Percentiles rank a stretch among this genome's conserved stretches.
Evolutionary conservation across 53 echinoderm and acorn worm genomes (phyloP).

Genomic region (Antedon mediterranea): DNA sequence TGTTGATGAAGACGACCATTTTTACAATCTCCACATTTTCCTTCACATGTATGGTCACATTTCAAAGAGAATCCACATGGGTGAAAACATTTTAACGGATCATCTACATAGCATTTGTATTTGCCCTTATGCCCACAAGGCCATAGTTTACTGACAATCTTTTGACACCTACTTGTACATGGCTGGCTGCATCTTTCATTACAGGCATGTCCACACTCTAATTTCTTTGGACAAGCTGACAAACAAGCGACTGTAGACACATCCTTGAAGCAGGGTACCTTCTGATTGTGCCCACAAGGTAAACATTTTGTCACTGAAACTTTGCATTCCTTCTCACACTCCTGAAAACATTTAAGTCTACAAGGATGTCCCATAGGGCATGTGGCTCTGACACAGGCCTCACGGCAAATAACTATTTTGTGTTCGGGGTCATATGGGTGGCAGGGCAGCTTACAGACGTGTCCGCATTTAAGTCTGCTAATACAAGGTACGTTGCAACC

Average conservation of each 20-base stretch:
- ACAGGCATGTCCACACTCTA: neutral
- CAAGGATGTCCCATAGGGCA: slow-evolving; percentile 50
- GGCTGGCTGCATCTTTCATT: neutral
- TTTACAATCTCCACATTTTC: slow-evolving; percentile 62
- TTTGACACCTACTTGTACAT: neutral
- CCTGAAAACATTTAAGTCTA: slow-evolving; percentile 34
- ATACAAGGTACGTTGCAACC: slow-evolving; percentile 58
- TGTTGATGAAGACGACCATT: slow-evolving; percentile 51
- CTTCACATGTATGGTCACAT: slow-evolving; percentile 53
- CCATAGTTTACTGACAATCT: neutral
- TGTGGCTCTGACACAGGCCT: slow-evolving; percentile 38
- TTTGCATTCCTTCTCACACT: slow-evolving; percentile 17
- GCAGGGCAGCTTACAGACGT: slow-evolving; percentile 60
- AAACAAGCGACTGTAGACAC: neutral
- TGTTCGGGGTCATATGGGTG: slow-evolving; percentile 61
- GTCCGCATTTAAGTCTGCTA: slow-evolving; percentile 54
- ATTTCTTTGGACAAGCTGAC: neutral
- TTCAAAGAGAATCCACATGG: slow-evolving; percentile 28
- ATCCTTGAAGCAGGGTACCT: slow-evolving; percentile 5
- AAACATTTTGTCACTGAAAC: slow-evolving; percentile 1
- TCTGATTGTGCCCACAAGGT: slow-evolving; percentile 11
- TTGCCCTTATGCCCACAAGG: slow-evolving; percentile 4
- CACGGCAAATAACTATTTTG: slow-evolving; percentile 28
- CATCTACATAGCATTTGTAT: neutral
- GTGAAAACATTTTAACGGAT: slow-evolving; percentile 15